Conservation (phyloP, 1,140 invertebrate species). For the Littorina saxatilis region DNA sequence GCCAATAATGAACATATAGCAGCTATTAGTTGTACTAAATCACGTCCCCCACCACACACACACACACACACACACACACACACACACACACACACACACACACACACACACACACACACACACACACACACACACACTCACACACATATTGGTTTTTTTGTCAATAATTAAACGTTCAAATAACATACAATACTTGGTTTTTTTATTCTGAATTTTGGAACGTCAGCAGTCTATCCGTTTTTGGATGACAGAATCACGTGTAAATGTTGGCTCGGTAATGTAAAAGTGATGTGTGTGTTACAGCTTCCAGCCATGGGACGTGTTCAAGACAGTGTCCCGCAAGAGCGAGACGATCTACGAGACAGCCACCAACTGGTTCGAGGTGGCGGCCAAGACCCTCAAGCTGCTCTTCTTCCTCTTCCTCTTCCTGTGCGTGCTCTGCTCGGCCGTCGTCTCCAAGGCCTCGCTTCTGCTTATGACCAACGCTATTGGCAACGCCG, state of each 20-base stretch:
- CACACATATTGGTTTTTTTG: background rate
- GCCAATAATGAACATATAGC: no score
- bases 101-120: background rate
- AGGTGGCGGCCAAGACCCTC: conserved; percentile 56
- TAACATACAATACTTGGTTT: background rate
- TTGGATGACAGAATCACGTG: no score
- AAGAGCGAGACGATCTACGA: conserved; percentile 54
- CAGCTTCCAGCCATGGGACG: conserved; percentile 54
- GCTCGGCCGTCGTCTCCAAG: conserved; percentile 53
- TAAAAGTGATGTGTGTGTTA: background rate
- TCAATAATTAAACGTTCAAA: background rate
- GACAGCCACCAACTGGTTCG: conserved; percentile 57
- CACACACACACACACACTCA: background rate
- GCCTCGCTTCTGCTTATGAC: conserved; percentile 55
- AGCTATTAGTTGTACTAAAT: no score
- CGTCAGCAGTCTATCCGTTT: no score
- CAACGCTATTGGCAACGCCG: conserved; percentile 53
- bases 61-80: background rate
- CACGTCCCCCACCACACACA: no score
- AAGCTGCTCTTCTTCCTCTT: conserved; percentile 55
- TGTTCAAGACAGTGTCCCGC: conserved; percentile 58
- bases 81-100: background rate
- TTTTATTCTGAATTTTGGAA: no score
- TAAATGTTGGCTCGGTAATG: no score
- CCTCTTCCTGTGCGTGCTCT: conserved; percentile 54